Evolutionary conservation across 1,140 invertebrate species (phyloP), one percentile per base, ranked within the genome.

Genomic region (Rhopalosiphum maidis): DNA sequence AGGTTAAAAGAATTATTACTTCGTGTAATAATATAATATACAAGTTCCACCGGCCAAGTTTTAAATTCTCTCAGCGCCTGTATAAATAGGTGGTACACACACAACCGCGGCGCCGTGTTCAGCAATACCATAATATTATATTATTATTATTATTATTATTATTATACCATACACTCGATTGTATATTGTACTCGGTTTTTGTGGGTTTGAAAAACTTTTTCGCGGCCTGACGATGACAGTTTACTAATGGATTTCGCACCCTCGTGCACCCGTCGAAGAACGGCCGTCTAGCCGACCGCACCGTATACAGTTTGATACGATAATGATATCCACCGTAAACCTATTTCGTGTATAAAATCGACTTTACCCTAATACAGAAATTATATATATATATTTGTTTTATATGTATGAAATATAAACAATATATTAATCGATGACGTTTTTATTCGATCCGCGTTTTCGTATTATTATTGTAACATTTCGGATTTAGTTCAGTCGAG

Each of bases 231-330:
- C 89, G 89, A 90, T 90, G 89, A 90, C 89, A 90, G 89, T 60
- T 90, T 43, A 90, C 54, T 90, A 90, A 90, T 90, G 89, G 89
- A 90, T 90, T 90, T 90, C 89, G 55, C 89, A 90, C 89, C 89
- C 89, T 90, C 41, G 51, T 25, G 30, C 7, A 2, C 46, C 11
- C 87, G n/a, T 51, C 46, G 30, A 41, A 30, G 25, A 48, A 46
- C 86, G 86, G n/a, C 5, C 82, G 77, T 18, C 77, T 35, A 15
- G 21, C 15, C 35, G 23, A 85, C 83, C 83, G 21, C 82, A 37
- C 30, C 41, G 48, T 37, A n/a, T 37, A 37, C 15, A 43, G 18
- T 88, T 88, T 54, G 30, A 54, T 88, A 88, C 30, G 46, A 37
- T 88, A 88, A 88, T 54, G 87, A 88, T 35, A 51, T 88, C 48